Percentiles rank a stretch among this genome's conserved stretches.
Evolutionary conservation across 2,888 invertebrate species (phyloP).

Genomic region (Apodemia duryi): DNA sequence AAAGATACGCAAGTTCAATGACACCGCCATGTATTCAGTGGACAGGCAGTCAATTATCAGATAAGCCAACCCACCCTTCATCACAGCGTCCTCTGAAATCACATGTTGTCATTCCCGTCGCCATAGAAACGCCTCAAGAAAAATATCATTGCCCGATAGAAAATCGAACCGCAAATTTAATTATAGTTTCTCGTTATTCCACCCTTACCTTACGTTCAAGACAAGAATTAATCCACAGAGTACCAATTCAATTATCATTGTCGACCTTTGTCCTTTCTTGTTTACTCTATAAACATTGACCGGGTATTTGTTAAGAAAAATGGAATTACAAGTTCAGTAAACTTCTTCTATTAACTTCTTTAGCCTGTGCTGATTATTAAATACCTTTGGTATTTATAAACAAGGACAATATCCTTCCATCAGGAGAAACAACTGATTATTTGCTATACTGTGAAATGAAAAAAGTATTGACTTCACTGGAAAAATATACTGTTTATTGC

Average conservation of each 20-base stretch:
- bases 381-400: too few relatives aligned
- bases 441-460: too few relatives aligned
- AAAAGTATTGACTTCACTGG: too few relatives aligned
- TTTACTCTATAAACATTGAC: not conserved
- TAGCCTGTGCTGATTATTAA: too few relatives aligned
- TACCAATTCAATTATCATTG: constrained; percentile 5
- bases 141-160: constrained; percentile 39
- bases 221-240: constrained; percentile 17
- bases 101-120: constrained; percentile 39
- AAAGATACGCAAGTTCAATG: constrained; percentile 10
- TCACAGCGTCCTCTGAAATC: constrained; percentile 29
- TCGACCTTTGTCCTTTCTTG: not conserved
- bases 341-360: not conserved
- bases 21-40: constrained; percentile 23
- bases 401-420: too few relatives aligned
- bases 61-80: constrained; percentile 52
- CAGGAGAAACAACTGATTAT: too few relatives aligned
- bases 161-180: constrained; percentile 45
- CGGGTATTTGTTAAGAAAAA: not conserved
- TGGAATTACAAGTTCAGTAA: not conserved
- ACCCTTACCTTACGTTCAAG: constrained; percentile 27
- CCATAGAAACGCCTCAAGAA: constrained; percentile 45
- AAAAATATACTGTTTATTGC: too few relatives aligned
- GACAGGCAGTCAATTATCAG: constrained; percentile 61
- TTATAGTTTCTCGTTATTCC: constrained; percentile 43